Percentiles rank a stretch among this genome's conserved stretches.
Conservation (phyloP, 2,113 vertebrate species). For the Hassar affinis region DNA sequence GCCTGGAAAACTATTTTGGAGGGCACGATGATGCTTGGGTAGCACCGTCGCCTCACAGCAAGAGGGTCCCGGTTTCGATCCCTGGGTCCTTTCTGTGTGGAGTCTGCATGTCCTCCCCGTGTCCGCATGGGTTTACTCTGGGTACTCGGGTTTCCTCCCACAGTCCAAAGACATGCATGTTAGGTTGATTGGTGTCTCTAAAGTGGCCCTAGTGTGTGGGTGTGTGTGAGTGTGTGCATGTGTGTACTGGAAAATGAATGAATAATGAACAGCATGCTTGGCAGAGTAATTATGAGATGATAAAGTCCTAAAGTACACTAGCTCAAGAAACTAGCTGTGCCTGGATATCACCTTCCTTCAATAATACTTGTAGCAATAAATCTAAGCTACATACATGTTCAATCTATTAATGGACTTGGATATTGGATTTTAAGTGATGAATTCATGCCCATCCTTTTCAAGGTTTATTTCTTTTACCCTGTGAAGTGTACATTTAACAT, state of each 20-base stretch:
- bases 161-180: no score
- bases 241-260: no score
- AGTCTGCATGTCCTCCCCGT: no score
- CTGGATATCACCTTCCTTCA: background rate
- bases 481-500: background rate
- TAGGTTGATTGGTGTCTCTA: no score
- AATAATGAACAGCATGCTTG: background rate
- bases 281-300: background rate
- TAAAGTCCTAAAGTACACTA: background rate
- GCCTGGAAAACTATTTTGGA: background rate
- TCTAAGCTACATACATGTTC: background rate
- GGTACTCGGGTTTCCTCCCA: no score
- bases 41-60: no score
- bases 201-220: no score
- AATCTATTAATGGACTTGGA: no score
- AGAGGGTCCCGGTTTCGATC: background rate
- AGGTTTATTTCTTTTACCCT: background rate
- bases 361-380: background rate
- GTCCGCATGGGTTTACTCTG: no score
- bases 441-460: background rate
- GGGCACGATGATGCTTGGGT: background rate
- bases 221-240: no score
- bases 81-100: no score
- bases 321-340: background rate
- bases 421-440: no score